Base-by-base conservation (phyloP, 2,113 vertebrate species). In the Rhynchomys soricoides region DNA sequence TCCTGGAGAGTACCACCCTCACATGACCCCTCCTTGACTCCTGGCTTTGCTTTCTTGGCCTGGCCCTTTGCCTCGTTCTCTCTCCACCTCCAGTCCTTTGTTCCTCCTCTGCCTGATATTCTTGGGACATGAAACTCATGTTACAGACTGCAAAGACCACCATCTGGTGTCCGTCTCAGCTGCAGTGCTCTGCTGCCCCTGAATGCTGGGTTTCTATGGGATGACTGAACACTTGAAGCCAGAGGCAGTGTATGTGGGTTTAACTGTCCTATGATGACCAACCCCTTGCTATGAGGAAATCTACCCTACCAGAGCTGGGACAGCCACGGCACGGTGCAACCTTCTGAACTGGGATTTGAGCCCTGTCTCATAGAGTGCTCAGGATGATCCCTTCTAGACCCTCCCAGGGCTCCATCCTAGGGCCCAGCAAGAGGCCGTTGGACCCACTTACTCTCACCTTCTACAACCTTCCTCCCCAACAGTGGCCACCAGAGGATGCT, bases 391-490 rank as follows among this genome's bases (percentile, higher is more conserved):
- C 4, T 11, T 21, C 7, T 45, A 45, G 82, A 64, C 5, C 59
- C 59, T 50, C 77, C 48, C 29, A 34, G 48, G 48, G 31, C 77
- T 52, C 77, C 48, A 7, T 57, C n/a, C 48, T 19, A 74, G 17
- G 7, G 71, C n/a, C 71, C 4, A 13, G 66, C 66, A 68, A 68
- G 66, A 73, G 3, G 74, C 75, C 29, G 8, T 17, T 17, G 45
- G 8, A 29, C 43, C 4, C 43, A 31, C 43, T 29, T 22, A 26
- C 26, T 29, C 2, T 50, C 12, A 37, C 22, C 3, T 24, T 19
- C 26, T 13, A 13, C 26, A 6, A 2, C 1, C 45, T 12, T 66
- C 12, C 19, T 75, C n/a, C 57, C 75, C 75, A 0, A 1, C 1
- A 68, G 50, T 0, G 2, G 73, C 83, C 93, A 31, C 86, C 34